Conservation (phyloP, 1,140 invertebrate species). For the Hylaeus volcanicus region DNA sequence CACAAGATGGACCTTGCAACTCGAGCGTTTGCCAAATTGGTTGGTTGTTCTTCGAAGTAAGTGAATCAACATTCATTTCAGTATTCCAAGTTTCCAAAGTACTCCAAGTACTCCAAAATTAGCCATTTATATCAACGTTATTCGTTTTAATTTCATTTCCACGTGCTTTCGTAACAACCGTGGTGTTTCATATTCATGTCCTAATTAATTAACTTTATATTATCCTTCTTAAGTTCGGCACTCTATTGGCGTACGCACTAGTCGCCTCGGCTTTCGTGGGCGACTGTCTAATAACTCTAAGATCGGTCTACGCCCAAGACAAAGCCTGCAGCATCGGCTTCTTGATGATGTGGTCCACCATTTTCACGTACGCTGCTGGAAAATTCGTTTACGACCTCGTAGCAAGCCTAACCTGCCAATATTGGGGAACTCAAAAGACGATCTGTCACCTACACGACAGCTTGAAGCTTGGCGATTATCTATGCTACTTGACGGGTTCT, state of each 20-base stretch:
- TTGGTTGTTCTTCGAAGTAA: conserved; percentile 82
- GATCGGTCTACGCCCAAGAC: conserved; percentile 81
- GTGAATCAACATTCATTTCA: not conserved
- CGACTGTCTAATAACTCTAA: conserved; percentile 82
- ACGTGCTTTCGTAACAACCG: too few species aligned
- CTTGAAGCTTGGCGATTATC: conserved; percentile 66
- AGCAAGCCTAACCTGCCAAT: conserved; percentile 69
- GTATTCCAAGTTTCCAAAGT: too few species aligned
- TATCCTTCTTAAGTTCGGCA: conserved; percentile 62
- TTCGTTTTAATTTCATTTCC: too few species aligned
- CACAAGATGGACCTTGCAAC: conserved; percentile 82
- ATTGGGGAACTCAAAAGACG: conserved; percentile 64
- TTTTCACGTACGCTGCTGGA: conserved; percentile 82
- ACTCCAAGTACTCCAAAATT: too few species aligned
- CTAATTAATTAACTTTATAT: too few species aligned
- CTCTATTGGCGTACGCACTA: conserved; percentile 65
- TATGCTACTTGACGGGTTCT: conserved; percentile 69
- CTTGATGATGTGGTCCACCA: conserved; percentile 78
- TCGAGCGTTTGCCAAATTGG: conserved; percentile 78
- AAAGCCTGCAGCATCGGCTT: conserved; percentile 83
- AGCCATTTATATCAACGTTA: too few species aligned
- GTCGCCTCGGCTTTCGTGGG: conserved; percentile 80
- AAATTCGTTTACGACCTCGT: conserved; percentile 82
- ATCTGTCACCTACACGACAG: conserved; percentile 70
- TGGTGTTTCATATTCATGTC: too few species aligned